Evolutionary conservation across 2,888 invertebrate species (phyloP).

Genomic region (Dorcus hopei): DNA sequence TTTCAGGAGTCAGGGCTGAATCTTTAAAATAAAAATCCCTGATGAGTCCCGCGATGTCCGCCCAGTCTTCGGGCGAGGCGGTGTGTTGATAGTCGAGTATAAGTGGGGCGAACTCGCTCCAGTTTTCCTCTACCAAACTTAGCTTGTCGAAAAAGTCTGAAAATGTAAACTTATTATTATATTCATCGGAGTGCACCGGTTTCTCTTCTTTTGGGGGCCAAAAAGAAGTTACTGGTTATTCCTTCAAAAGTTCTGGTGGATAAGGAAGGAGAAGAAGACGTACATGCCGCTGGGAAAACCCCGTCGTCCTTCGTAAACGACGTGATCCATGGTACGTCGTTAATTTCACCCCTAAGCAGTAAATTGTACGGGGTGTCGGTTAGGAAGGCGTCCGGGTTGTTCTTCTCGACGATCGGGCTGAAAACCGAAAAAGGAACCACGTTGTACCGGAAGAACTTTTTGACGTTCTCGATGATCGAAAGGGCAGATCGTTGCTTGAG

Average conservation of each 20-base stretch:
- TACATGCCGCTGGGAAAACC: constrained; percentile 66
- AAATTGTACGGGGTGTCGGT: constrained; percentile 59
- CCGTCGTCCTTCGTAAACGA: constrained; percentile 68
- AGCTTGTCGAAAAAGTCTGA: constrained; percentile 24
- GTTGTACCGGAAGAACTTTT: constrained; percentile 3
- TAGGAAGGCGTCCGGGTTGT: constrained; percentile 51
- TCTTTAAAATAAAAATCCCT: constrained; percentile 56
- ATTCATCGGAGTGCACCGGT: no score
- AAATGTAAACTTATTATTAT: constrained; percentile 28
- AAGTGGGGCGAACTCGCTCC: constrained; percentile 59
- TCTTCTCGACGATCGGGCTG: constrained; percentile 61
- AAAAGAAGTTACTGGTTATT: no score
- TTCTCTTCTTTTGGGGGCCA: no score
- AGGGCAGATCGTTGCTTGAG: constrained; percentile 58
- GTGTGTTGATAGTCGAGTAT: constrained; percentile 64
- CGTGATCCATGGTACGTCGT: constrained; percentile 64
- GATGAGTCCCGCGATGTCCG: constrained; percentile 53
- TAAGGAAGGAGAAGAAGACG: no score
- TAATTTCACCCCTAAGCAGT: constrained; percentile 56
- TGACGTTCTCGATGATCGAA: constrained; percentile 53
- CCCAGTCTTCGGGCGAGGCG: constrained; percentile 49
- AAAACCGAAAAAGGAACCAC: constrained; percentile 62
- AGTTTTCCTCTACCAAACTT: constrained; percentile 54
- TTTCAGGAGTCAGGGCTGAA: constrained; percentile 34
- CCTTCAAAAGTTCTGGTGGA: no score